Evolutionary conservation across 2,888 invertebrate species (phyloP), one percentile per base, ranked within the genome.

Genomic region (Scrobipalpa costella): DNA sequence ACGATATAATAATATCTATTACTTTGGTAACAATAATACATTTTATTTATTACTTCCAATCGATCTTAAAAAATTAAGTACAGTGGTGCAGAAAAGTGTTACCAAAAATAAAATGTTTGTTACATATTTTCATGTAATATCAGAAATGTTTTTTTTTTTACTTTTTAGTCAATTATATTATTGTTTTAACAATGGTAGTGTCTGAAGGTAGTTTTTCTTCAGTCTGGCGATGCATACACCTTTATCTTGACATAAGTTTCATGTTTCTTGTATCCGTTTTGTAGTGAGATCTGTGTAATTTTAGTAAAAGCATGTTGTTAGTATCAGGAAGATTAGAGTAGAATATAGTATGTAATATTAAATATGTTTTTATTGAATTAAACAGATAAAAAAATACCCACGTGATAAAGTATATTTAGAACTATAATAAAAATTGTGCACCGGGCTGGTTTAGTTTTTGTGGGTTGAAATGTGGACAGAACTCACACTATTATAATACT

Each of bases 71-170:
- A 19, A 52, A 50, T 50, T 21, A 57, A 38, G 60, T 60, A 60
- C 47, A 60, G 33, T 47, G 7, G 60, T 60, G 60, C 33, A 60
- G 49, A 60, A 60, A 60, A 49, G 49, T 60, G 38, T 57, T 57
- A 15, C 34, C 57, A n/a, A 57, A 57, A 57, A 57, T n/a, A 13
- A 15, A 34, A n/a, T 57, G n/a, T 34, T 55, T 55, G 27, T 40
- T 50, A 55, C 33, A 8, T 33, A 55, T n/a, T n/a, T n/a, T n/a
- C n/a, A n/a, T n/a, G n/a, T n/a, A n/a, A n/a, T n/a, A n/a, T n/a
- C n/a, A n/a, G n/a, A n/a, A n/a, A n/a, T n/a, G n/a, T n/a, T n/a
- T n/a, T n/a, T n/a, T n/a, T n/a, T n/a, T n/a, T n/a, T n/a, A n/a
- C n/a, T n/a, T n/a, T n/a, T n/a, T n/a, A n/a, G n/a, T n/a, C n/a